Conservation (phyloP, 2,888 invertebrate genomes). For the Torymus texanus region DNA sequence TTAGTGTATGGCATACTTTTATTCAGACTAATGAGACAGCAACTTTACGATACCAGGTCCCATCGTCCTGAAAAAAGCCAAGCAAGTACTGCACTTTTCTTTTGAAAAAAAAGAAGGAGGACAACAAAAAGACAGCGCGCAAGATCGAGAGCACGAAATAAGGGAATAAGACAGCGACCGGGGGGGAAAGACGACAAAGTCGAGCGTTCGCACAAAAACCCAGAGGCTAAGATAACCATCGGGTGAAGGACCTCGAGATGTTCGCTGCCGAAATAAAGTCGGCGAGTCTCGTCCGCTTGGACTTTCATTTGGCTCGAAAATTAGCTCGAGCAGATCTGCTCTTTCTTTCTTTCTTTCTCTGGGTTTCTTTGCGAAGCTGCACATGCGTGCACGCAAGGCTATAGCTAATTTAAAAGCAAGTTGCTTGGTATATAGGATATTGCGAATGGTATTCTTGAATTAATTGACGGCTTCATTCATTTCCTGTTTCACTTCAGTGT, state of each 20-base stretch:
- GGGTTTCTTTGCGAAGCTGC: background rate
- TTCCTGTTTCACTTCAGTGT: no score
- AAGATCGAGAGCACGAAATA: background rate
- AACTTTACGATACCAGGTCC: no score
- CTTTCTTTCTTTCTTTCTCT: slow-evolving; percentile 2
- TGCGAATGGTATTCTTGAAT: no score
- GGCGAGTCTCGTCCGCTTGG: background rate
- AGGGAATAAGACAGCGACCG: background rate
- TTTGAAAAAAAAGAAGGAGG: background rate
- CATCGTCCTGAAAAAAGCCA: background rate
- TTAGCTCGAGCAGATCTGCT: slow-evolving; percentile 35
- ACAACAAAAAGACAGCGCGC: slow-evolving; percentile 2
- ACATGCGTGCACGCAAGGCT: no score
- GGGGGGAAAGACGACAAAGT: slow-evolving; percentile 9
- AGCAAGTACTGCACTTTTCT: background rate
- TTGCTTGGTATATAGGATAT: no score
- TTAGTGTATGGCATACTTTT: no score
- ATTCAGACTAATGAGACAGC: no score
- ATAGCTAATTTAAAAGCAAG: no score
- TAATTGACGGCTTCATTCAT: no score
- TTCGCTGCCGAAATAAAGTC: slow-evolving; percentile 41
- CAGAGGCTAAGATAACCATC: slow-evolving; percentile 16
- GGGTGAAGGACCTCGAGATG: slow-evolving; percentile 39
- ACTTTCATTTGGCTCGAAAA: slow-evolving; percentile 54
- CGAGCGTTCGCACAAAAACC: slow-evolving; percentile 1